Conservation (phyloP, 2,797 vertebrate genomes). For the Lepus oiostolus region DNA sequence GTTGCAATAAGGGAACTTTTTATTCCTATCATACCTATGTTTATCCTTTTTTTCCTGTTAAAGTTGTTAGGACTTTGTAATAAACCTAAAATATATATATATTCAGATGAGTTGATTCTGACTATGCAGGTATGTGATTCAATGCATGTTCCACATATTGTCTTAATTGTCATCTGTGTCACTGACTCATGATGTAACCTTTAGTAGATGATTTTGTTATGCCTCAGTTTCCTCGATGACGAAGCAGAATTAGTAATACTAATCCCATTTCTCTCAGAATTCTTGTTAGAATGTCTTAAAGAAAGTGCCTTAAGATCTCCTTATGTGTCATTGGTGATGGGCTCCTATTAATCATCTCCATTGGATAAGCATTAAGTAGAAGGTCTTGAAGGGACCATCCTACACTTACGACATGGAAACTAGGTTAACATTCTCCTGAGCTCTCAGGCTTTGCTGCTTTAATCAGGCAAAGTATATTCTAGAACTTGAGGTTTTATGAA, state of each 20-base stretch:
- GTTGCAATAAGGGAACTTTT: neutral
- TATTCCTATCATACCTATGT: neutral
- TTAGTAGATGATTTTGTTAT: conserved; percentile 68
- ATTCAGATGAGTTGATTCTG: conserved; percentile 44
- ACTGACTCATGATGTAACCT: conserved; percentile 76
- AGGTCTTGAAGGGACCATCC: conserved; percentile 9
- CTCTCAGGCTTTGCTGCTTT: neutral
- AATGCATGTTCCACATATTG: neutral
- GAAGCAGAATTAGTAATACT: conserved; percentile 65
- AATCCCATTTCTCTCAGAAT: neutral
- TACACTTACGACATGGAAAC: conserved; percentile 39
- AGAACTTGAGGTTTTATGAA: conserved; percentile 46
- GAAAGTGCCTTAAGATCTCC: conserved; percentile 41
- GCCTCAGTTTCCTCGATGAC: conserved; percentile 73
- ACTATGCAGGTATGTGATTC: conserved; percentile 59
- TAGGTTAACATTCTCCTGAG: neutral
- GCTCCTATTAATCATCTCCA: conserved; percentile 60
- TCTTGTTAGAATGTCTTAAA: conserved; percentile 44
- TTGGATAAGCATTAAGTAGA: conserved; percentile 37
- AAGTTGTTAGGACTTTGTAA: conserved; percentile 9
- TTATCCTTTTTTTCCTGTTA: neutral
- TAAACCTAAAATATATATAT: conserved; percentile 29
- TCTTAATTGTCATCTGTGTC: conserved; percentile 25
- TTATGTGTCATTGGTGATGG: neutral
- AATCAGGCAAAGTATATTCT: conserved; percentile 19